phyloP scores from a whole-genome alignment of 1,140 invertebrate genomes.

The Musca vetustissima region DNA sequence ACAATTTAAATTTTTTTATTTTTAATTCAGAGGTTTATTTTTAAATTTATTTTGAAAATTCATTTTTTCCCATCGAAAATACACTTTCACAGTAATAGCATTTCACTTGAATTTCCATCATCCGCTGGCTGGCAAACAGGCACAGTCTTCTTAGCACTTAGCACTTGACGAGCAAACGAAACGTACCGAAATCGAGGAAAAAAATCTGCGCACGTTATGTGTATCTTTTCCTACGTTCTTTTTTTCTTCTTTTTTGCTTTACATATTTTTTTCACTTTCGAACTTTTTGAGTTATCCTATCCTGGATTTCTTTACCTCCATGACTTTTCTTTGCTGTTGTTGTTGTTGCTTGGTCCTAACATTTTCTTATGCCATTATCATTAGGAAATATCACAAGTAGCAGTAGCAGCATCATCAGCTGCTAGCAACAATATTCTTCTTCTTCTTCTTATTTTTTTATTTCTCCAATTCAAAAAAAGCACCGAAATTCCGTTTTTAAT shows the following conservation, averaged over 20 bases:
- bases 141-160: too few relatives aligned
- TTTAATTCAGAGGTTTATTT: conserved; percentile 1
- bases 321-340: background rate
- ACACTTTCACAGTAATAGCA: too few relatives aligned
- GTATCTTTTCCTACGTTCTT: conserved; percentile 14
- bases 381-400: too few relatives aligned
- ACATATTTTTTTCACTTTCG: too few relatives aligned
- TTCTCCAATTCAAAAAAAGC: background rate
- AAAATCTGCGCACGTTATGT: conserved; percentile 23
- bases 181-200: background rate
- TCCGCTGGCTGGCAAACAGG: too few relatives aligned
- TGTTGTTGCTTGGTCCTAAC: background rate
- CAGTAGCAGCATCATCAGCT: background rate
- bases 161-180: too few relatives aligned
- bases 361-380: background rate
- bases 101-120: too few relatives aligned
- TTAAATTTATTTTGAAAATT: conserved; percentile 19
- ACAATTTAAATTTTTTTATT: background rate
- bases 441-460: background rate
- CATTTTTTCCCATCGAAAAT: conserved; percentile 16
- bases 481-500: too few relatives aligned
- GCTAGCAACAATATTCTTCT: background rate
- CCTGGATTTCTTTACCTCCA: conserved; percentile 9
- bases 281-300: conserved; percentile 6
- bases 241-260: background rate